Base-by-base conservation (phyloP, 2,797 vertebrate species). In the Amblyraja radiata region DNA sequence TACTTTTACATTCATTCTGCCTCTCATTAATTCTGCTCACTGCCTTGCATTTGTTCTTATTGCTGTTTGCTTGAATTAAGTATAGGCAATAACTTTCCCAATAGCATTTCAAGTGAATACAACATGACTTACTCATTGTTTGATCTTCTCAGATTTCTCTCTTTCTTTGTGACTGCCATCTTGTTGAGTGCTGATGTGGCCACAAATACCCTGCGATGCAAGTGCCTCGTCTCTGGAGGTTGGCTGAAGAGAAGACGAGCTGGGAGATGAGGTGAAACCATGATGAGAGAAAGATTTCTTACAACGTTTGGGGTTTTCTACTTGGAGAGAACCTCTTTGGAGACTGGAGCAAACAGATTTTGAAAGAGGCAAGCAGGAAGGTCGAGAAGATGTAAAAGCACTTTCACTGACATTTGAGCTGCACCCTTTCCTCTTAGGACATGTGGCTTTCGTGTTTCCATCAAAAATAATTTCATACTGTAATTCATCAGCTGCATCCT, bases 341-440 rank as follows among this genome's bases (percentile, higher is more conserved):
- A 94, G 93, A 14, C 93, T 93, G 36, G 94, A 94, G 46, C 90
- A 94, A 54, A 80, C 78, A 78, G 94, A 91, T 18, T 80, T 93
- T 63, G 93, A 83, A 63, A 95, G 93, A 68, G 94, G 93, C 93
- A 95, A 94, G 65, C 93, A 94, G 6, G 93, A 95, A 1, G 94
- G 94, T 73, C 94, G 93, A 18, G 93, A 93, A 11, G 93, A 86
- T 93, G 94, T 93, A 88, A 86, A 90, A 54, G 58, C 1, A 68
- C 93, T 93, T 63, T 32, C 61, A 16, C 81, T 93, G 46, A 83
- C 46, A 54, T 65, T 77, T 9, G 28, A 63, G 73, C 39, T 54
- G 58, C 25, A 54, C n/a, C 71, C 32, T 18, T 39, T 73, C 54
- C 46, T 61, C 39, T 93, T 84, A 36, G 74, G 68, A 46, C 92